Evolutionary conservation across 2,113 vertebrate species (phyloP).

Genomic region (Tapirus terrestris): DNA sequence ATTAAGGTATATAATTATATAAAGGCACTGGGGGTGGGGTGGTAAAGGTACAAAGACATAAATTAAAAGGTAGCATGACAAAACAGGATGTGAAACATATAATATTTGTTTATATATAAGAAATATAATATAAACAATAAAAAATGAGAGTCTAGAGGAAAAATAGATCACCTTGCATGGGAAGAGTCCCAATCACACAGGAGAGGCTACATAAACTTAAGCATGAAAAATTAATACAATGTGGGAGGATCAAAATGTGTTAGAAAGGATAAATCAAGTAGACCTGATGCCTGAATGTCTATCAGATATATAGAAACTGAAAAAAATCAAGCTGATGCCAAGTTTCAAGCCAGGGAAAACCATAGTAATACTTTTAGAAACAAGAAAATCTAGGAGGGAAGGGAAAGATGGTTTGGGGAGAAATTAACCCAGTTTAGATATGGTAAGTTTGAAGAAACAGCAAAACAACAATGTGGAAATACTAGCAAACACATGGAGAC

Average conservation of each 20-base stretch:
- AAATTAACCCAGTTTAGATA: not conserved
- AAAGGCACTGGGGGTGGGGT: not conserved
- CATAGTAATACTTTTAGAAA: constrained; percentile 2
- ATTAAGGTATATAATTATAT: constrained; percentile 36
- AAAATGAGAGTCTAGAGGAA: not conserved
- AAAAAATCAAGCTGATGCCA: constrained; percentile 1
- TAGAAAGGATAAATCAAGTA: not conserved
- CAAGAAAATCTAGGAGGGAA: not conserved
- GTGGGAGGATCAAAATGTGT: not conserved
- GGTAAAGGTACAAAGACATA: not conserved
- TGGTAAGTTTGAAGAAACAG: not conserved
- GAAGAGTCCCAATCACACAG: not conserved
- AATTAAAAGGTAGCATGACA: constrained; percentile 14
- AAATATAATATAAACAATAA: not conserved
- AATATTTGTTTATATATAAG: not conserved
- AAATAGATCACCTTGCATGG: not conserved
- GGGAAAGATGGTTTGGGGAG: not conserved
- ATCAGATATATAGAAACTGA: not conserved
- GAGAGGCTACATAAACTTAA: not conserved
- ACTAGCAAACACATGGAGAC: not conserved
- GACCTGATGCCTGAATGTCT: not conserved
- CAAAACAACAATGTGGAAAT: constrained; percentile 24
- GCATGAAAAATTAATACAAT: not conserved
- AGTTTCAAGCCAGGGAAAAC: not conserved
- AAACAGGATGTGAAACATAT: not conserved